These are phyloP conservation scores for Chelonia mydas DNA, from an alignment of 2,797 vertebrate species.

Conservation along the genomic window DNA sequence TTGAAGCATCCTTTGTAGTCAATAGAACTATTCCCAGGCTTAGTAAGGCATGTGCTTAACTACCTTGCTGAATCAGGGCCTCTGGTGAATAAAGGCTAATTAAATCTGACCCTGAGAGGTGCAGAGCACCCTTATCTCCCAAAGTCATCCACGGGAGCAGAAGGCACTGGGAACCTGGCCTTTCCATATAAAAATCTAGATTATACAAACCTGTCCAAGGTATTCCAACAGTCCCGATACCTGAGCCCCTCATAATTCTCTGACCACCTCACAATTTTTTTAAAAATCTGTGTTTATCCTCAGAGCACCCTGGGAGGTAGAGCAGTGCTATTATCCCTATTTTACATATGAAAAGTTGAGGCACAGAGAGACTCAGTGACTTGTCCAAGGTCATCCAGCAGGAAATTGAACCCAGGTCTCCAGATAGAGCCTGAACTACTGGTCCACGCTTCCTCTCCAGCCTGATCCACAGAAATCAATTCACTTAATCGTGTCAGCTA, in stretches of 20 bases:
- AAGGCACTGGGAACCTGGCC: neutral
- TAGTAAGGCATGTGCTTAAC: neutral
- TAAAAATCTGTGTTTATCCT: neutral
- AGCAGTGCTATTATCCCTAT: neutral
- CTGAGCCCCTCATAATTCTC: too few relatives aligned
- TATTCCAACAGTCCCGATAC: neutral
- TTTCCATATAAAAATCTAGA: neutral
- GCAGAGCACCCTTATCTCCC: neutral
- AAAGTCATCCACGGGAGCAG: neutral
- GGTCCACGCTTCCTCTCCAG: neutral
- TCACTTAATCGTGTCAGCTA: neutral
- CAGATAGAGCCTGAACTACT: neutral
- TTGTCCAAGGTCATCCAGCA: neutral
- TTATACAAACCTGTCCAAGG: neutral
- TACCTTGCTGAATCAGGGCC: neutral
- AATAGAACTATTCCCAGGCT: neutral
- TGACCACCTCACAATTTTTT: neutral
- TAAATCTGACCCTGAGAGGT: neutral
- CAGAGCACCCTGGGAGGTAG: neutral
- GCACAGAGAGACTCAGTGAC: neutral
- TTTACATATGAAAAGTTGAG: neutral
- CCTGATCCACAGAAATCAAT: neutral
- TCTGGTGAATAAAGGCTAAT: neutral
- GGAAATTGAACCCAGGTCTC: neutral
- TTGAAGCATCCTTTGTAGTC: neutral